phyloP scores from a whole-genome alignment of 1,140 invertebrate genomes.

The Cydia amplana region DNA sequence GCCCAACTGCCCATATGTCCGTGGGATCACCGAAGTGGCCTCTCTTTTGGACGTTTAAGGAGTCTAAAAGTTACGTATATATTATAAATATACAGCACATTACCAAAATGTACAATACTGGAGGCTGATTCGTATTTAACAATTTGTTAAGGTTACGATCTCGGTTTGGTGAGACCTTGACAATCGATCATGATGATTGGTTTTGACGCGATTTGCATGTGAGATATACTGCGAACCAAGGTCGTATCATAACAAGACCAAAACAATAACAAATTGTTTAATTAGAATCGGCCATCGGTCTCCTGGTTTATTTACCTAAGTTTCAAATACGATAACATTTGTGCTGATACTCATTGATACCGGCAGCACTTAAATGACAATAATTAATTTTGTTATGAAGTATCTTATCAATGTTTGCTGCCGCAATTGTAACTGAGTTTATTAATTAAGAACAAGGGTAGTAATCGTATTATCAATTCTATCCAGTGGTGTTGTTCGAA shows the following conservation, averaged over 20 bases:
- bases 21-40: too few relatives aligned
- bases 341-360: neutral
- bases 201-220: too few relatives aligned
- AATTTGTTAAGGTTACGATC: neutral
- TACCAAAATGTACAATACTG: too few relatives aligned
- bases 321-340: neutral
- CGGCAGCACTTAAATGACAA: neutral
- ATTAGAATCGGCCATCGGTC: neutral
- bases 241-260: too few relatives aligned
- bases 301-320: neutral
- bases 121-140: neutral
- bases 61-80: too few relatives aligned
- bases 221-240: too few relatives aligned
- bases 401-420: slow-evolving; percentile 21
- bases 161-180: neutral
- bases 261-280: neutral
- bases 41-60: too few relatives aligned
- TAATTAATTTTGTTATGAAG: slow-evolving; percentile 16
- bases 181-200: neutral
- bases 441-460: slow-evolving; percentile 29
- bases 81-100: too few relatives aligned
- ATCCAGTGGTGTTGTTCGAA: neutral
- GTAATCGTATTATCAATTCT: slow-evolving; percentile 25
- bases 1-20: too few relatives aligned
- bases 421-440: slow-evolving; percentile 22